Percentiles rank a stretch among this genome's conserved stretches.
Evolutionary conservation across 2,888 invertebrate species (phyloP).

Genomic region (Andrena chrysosceles): DNA sequence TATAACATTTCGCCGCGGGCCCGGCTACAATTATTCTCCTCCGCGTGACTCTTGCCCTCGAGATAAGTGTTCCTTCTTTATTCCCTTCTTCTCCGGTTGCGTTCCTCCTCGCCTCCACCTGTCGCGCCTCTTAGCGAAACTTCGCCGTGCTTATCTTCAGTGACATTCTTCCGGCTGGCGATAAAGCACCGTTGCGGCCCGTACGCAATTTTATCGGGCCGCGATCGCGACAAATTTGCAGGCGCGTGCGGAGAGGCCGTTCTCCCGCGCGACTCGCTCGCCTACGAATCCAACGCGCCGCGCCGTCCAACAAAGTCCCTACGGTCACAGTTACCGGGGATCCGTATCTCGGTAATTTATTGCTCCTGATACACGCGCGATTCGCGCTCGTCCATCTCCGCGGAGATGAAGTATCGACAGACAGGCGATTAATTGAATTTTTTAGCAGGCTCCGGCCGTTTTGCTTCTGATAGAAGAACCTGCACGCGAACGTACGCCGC

Average conservation of each 20-base stretch:
- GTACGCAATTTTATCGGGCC: slow-evolving; percentile 43
- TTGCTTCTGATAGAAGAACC: slow-evolving; percentile 22
- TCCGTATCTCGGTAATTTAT: slow-evolving; percentile 41
- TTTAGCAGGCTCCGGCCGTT: slow-evolving; percentile 16
- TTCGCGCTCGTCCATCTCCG: slow-evolving; percentile 48
- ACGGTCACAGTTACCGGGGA: slow-evolving; percentile 10
- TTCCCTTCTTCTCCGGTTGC: neutral
- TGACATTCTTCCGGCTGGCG: slow-evolving; percentile 37
- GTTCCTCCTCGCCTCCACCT: slow-evolving; percentile 35
- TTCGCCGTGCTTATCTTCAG: slow-evolving; percentile 41
- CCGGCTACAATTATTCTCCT: slow-evolving; percentile 49
- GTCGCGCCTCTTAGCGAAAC: slow-evolving; percentile 44
- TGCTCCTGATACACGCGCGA: slow-evolving; percentile 42
- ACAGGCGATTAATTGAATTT: slow-evolving; percentile 50
- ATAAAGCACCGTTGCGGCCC: slow-evolving; percentile 47
- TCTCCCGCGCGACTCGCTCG: slow-evolving; percentile 25
- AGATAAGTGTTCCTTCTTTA: slow-evolving; percentile 36
- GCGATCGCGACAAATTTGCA: slow-evolving; percentile 54
- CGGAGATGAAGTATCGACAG: slow-evolving; percentile 47
- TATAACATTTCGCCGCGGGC: slow-evolving; percentile 24
- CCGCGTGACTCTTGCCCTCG: slow-evolving; percentile 37
- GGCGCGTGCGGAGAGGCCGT: slow-evolving; percentile 4
- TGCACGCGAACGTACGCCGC: slow-evolving; percentile 2
- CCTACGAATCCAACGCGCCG: slow-evolving; percentile 30
- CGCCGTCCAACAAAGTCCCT: slow-evolving; percentile 13